These are phyloP conservation scores for Sebastolobus altivelis DNA, from an alignment of 2,797 vertebrate species.

Conservation along the genomic window DNA sequence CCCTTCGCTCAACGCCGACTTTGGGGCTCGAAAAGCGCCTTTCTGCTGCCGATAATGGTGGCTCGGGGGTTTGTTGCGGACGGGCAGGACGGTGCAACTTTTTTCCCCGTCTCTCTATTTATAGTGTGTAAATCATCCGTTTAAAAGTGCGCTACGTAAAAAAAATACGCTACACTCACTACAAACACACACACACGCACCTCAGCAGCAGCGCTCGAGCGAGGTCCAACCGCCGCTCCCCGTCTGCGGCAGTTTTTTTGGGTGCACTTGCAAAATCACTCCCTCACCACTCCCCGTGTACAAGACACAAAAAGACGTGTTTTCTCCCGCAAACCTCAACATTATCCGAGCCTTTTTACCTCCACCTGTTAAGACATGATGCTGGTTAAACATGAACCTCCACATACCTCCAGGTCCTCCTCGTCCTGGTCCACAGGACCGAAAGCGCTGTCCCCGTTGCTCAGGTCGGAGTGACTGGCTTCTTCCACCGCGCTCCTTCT, in stretches of 20 bases:
- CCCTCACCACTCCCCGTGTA: constrained; percentile 68
- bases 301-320: constrained; percentile 23
- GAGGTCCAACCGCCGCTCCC: constrained; percentile 84
- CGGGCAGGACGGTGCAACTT: constrained; percentile 70
- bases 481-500: constrained; percentile 79
- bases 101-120: constrained; percentile 59
- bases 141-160: neutral
- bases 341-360: neutral
- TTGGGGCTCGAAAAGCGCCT: constrained; percentile 84
- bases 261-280: constrained; percentile 84
- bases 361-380: constrained; percentile 65
- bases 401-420: constrained; percentile 84
- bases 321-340: neutral
- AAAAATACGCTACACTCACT: constrained; percentile 22
- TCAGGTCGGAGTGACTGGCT: constrained; percentile 82
- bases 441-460: constrained; percentile 86
- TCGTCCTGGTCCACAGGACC: constrained; percentile 84
- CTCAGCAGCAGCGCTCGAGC: constrained; percentile 70
- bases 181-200: constrained; percentile 71
- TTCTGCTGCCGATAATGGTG: constrained; percentile 76
- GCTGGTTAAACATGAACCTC: constrained; percentile 42
- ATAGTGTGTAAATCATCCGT: neutral
- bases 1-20: constrained; percentile 75
- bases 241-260: constrained; percentile 84
- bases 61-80: constrained; percentile 58